Evolutionary conservation across 2,113 vertebrate species (phyloP), one percentile per base, ranked within the genome.

Genomic region (Microtus ochrogaster): DNA sequence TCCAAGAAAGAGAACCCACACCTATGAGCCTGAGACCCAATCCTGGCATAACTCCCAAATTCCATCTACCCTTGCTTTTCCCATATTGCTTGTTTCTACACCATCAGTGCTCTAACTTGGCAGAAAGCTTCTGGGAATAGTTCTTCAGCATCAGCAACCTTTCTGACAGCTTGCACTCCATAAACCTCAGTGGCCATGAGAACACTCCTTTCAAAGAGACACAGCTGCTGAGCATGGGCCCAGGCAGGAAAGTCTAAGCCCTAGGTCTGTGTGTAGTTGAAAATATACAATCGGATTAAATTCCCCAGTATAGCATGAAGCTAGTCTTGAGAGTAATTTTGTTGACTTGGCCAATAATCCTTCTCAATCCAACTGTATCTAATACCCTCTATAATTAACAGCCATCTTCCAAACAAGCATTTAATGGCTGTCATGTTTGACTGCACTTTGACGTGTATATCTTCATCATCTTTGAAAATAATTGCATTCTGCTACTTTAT

Each of bases 401-500:
- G 91, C 89, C 88, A 66, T 97, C 81, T 91, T 96, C 41, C 95
- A 97, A 41, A 68, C 94, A 91, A 89, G 93, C 94, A 91, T 97
- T 96, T 97, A 97, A 96, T 94, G 77, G 68, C 77, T 96, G 94
- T 96, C 97, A 95, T 97, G 96, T 97, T 76, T 96, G 94, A 96
- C 92, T 96, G 86, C 73, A 93, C 68, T 94, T 86, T 72, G 90
- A 94, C 73, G 78, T 66, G n/a, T 82, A 90, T 65, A 96, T 97
- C 97, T 96, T 97, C 73, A 97, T 98, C 90, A 89, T 93, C 84
- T 76, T 79, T 94, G 58, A 83, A 94, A 95, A 95, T 66, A 61
- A 97, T 55, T 90, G 13, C 68, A 70, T 94, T 95, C 91, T 63
- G 74, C 28, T 65, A 41, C 92, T 95, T 94, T 85, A 39, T 78